A percentile compares a stretch with the other conserved stretches of the same genome.
Evolutionary conservation across 2,113 vertebrate species (phyloP).

Genomic region (Cochlearius cochlearius): DNA sequence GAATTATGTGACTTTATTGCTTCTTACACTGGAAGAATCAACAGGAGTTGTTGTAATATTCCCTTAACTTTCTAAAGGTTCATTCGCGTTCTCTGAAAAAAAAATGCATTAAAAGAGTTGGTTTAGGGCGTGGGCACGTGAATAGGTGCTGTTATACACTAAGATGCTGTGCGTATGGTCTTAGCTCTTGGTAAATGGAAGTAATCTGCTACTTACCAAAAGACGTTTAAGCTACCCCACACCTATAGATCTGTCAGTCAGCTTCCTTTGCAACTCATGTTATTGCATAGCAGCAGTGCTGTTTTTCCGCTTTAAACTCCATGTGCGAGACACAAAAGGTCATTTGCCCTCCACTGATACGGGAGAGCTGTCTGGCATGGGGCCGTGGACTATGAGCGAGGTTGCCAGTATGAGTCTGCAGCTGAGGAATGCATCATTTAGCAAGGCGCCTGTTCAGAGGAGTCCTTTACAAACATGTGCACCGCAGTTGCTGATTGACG

Average conservation of each 20-base stretch:
- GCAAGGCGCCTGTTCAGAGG: background rate
- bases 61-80: background rate
- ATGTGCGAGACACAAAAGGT: background rate
- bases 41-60: background rate
- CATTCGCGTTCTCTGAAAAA: background rate
- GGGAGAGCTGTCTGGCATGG: accelerated
- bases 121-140: background rate
- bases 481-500: background rate
- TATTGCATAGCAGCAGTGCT: background rate
- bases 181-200: background rate
- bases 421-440: background rate
- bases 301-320: background rate
- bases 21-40: background rate
- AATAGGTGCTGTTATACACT: background rate
- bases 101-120: background rate
- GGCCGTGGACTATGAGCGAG: too few relatives aligned
- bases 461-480: background rate
- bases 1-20: accelerated
- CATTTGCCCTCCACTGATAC: background rate
- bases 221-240: background rate
- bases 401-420: background rate
- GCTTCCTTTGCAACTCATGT: background rate
- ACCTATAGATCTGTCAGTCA: background rate
- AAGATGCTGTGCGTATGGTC: background rate
- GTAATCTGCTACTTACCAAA: background rate